Percentiles rank a stretch among this genome's conserved stretches.
Evolutionary conservation across 2,888 invertebrate genomes (phyloP).

Genomic region (Portevinia maculata): DNA sequence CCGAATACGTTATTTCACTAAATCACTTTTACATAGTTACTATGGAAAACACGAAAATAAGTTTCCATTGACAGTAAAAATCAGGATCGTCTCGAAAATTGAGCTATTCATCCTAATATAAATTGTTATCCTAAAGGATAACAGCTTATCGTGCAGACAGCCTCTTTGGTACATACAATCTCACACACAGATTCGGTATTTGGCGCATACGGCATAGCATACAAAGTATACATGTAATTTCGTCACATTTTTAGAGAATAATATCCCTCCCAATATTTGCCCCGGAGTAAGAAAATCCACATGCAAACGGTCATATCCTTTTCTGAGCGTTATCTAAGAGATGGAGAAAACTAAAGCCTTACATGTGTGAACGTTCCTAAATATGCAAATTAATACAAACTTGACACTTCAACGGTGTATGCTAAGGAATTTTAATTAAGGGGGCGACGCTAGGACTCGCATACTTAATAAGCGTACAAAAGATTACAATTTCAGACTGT

Average conservation of each 20-base stretch:
- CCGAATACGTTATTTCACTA: too few species aligned
- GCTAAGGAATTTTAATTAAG: conserved; percentile 60
- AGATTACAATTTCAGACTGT: conserved; percentile 22
- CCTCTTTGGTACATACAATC: background rate
- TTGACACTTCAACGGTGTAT: conserved; percentile 54
- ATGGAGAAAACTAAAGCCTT: background rate
- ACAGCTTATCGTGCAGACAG: conserved; percentile 34
- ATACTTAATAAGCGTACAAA: conserved; percentile 54
- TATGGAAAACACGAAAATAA: too few species aligned
- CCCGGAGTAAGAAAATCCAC: background rate
- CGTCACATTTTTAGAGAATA: background rate
- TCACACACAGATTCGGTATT: too few species aligned
- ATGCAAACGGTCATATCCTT: conserved; percentile 12
- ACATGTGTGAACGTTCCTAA: conserved; percentile 26
- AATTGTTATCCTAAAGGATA: conserved; percentile 47
- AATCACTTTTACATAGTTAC: background rate
- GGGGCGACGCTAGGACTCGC: conserved; percentile 40
- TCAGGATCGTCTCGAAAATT: conserved; percentile 30
- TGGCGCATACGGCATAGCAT: background rate
- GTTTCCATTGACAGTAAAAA: background rate
- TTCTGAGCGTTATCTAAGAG: background rate
- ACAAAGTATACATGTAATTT: too few species aligned
- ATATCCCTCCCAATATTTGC: background rate
- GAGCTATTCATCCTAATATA: conserved; percentile 41
- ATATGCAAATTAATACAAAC: conserved; percentile 60